A percentile compares a stretch with the other conserved stretches of the same genome.
Conservation (phyloP, 2,797 vertebrate species). For the Sebastes itinus region DNA sequence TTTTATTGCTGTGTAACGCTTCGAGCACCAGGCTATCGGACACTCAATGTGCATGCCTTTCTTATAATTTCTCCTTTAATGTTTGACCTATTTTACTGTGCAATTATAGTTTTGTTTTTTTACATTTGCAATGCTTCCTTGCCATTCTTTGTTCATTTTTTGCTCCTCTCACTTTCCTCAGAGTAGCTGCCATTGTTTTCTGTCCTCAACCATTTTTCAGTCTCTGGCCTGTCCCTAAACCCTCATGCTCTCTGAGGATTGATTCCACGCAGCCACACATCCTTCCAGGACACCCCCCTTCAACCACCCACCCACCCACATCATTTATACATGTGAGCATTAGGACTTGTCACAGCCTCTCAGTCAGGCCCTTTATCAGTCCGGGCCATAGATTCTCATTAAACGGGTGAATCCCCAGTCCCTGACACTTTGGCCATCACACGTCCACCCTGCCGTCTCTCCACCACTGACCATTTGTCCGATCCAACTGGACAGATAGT, state of each 20-base stretch:
- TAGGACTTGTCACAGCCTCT: constrained; percentile 78
- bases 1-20: neutral
- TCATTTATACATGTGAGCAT: constrained; percentile 81
- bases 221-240: constrained; percentile 25
- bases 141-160: neutral
- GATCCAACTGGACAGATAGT: constrained; percentile 62
- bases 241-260: constrained; percentile 43
- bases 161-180: neutral
- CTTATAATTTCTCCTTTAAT: neutral
- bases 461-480: constrained; percentile 65
- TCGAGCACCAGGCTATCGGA: neutral
- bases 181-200: constrained; percentile 1
- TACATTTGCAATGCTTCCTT: neutral
- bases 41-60: neutral
- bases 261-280: constrained; percentile 46
- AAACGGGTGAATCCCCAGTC: constrained; percentile 67
- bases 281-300: constrained; percentile 33
- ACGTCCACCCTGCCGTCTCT: constrained; percentile 62
- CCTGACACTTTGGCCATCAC: constrained; percentile 75
- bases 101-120: neutral
- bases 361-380: constrained; percentile 72
- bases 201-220: constrained; percentile 26
- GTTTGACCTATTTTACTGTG: neutral
- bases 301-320: constrained; percentile 50
- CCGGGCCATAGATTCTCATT: constrained; percentile 80